Conservation (phyloP, 2,113 vertebrate species). For the Scartelaos histophorus region DNA sequence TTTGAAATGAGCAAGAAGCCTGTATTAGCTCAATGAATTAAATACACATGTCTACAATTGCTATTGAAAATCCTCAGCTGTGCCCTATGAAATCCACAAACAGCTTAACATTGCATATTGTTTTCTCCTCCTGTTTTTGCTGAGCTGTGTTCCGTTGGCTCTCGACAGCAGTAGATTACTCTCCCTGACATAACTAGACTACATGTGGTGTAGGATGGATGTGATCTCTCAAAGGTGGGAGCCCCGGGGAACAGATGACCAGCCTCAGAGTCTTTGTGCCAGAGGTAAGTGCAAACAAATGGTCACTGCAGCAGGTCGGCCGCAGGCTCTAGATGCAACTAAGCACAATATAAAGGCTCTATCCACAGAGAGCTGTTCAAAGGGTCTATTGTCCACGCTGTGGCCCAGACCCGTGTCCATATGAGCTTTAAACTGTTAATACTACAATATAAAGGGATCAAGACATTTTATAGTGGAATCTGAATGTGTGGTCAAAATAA, state of each 20-base stretch:
- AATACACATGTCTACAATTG: no score
- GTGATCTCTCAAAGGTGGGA: conserved; percentile 22
- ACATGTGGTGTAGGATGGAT: conserved; percentile 19
- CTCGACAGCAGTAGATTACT: conserved; percentile 19
- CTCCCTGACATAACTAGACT: conserved; percentile 24
- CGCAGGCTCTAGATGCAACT: conserved; percentile 14
- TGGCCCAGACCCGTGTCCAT: no score
- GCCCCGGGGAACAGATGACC: conserved; percentile 20
- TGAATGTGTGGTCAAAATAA: no score
- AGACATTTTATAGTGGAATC: no score
- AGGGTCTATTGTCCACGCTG: neutral
- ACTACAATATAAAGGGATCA: no score
- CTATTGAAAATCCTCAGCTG: no score
- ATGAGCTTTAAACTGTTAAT: no score
- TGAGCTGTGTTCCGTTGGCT: conserved; percentile 1
- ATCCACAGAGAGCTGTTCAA: neutral
- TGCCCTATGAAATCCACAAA: no score
- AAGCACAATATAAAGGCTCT: neutral
- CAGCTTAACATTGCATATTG: no score
- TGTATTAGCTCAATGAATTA: no score
- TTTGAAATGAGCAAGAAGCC: no score
- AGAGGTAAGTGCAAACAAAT: conserved; percentile 42
- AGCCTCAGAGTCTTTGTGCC: conserved; percentile 28
- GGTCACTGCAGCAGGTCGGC: conserved; percentile 22
- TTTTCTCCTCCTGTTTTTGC: neutral